Evolutionary conservation across 2,113 vertebrate genomes (phyloP).

Genomic region (Anhinga anhinga): DNA sequence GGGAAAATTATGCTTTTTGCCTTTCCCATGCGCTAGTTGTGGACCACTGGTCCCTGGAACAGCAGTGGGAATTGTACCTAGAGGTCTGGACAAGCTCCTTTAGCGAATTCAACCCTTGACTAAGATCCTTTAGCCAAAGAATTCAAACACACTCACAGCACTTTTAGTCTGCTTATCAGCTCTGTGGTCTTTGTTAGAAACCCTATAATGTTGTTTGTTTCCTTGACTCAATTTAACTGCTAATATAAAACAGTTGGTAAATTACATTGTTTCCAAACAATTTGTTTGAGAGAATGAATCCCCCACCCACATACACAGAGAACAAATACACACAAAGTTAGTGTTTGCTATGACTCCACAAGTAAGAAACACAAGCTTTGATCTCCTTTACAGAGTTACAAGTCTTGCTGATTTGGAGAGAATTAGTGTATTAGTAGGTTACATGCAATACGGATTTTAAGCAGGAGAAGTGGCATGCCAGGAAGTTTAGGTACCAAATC

Average conservation of each 20-base stretch:
- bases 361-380: conserved; percentile 5
- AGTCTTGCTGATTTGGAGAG: conserved; percentile 18
- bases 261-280: not conserved
- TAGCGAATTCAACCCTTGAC: not conserved
- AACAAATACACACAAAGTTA: conserved; percentile 13
- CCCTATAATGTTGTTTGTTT: not conserved
- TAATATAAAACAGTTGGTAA: not conserved
- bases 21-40: not conserved
- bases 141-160: not conserved
- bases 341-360: not conserved
- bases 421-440: conserved; percentile 46
- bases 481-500: not conserved
- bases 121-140: not conserved
- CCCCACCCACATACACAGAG: not conserved
- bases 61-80: not conserved
- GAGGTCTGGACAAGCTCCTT: not conserved
- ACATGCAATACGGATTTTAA: not conserved
- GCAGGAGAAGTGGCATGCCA: not conserved
- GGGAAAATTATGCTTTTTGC: not conserved
- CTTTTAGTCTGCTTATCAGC: not conserved
- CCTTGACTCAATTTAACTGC: not conserved
- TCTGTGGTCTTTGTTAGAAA: not conserved
- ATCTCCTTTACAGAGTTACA: not conserved
- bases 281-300: not conserved
- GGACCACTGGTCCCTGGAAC: not conserved